Percentiles rank a stretch among this genome's conserved stretches.
phyloP scores from a whole-genome alignment of 2,888 invertebrate species.

The Agonopterix heracliana region DNA sequence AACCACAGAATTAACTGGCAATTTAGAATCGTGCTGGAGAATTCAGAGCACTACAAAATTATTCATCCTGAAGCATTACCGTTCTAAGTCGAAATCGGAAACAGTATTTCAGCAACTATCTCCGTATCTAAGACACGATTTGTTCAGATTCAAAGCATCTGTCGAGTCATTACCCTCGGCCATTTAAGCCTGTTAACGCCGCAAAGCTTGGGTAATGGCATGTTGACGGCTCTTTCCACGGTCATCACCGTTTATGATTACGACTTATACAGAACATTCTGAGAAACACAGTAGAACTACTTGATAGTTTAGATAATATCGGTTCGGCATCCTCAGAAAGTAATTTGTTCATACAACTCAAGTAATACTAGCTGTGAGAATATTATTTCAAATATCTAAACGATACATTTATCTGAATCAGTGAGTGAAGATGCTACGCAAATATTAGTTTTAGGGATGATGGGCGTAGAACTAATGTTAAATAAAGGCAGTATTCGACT shows the following conservation, averaged over 20 bases:
- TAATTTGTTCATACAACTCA: neutral
- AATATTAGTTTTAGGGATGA: no score
- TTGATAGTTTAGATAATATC: slow-evolving; percentile 21
- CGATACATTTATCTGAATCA: no score
- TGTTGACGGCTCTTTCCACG: slow-evolving; percentile 52
- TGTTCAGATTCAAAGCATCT: slow-evolving; percentile 63
- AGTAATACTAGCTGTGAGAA: neutral
- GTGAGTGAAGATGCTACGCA: no score
- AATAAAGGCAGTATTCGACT: neutral
- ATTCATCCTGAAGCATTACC: no score
- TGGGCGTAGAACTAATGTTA: no score
- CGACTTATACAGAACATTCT: slow-evolving; percentile 33
- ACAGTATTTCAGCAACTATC: neutral
- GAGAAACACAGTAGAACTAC: slow-evolving; percentile 24
- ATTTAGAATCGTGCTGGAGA: no score
- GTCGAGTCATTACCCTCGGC: slow-evolving; percentile 67
- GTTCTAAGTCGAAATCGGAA: no score
- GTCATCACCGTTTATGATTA: slow-evolving; percentile 55
- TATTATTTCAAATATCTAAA: no score
- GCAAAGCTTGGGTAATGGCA: slow-evolving; percentile 53
- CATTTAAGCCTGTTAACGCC: slow-evolving; percentile 68
- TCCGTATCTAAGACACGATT: slow-evolving; percentile 43
- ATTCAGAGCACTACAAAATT: no score
- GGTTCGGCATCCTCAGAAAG: neutral
- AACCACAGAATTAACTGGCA: no score